Base-by-base conservation (phyloP, 2,113 vertebrate species). In the Trematocara zebra region DNA sequence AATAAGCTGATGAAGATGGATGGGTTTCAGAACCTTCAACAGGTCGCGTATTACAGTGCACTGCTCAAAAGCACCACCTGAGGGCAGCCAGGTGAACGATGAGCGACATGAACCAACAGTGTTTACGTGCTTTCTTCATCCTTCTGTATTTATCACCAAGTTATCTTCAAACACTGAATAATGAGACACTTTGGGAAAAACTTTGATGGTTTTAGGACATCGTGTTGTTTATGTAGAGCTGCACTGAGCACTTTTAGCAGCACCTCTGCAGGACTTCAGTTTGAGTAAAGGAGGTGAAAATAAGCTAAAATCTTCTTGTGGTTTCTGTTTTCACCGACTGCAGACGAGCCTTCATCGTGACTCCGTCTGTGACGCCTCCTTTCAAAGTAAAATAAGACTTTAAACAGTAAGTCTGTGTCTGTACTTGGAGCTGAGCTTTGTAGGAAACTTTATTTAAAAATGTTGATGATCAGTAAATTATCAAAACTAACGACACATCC, bases 401-500 rank as follows among this genome's bases (percentile, higher is more conserved):
- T 56, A 3, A 28, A 56, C 54, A 56, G 12, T 7, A 56, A 28
- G 54, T 28, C 23, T 15, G 54, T 56, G 53, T 56, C 23, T 56
- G 54, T 28, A 56, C 54, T 56, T 28, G 33, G 33, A 35, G 33
- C 33, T 35, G 54, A 56, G 54, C 23, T 56, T 28, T 56, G 12
- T 56, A 28, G 23, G 23, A 28, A 56, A 28, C 54, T 28, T 56
- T 15, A 28, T 56, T 56, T 56, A 56, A 28, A 42, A 28, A 56
- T 56, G 54, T 26, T 56, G 53, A 8, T 3, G 53, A 26, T 56
- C 53, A 26, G 53, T 56, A 0, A 4, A 56, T 56, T 56, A 56
- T 15, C 28, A 14, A 0, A 28, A 28, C 53, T 0, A 56, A 56
- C 7, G 0, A 0, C 23, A 8, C 23, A 56, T 56, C 23, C 53